Evolutionary conservation across 2,888 invertebrate species (phyloP).

Genomic region (Tetropium fuscum): DNA sequence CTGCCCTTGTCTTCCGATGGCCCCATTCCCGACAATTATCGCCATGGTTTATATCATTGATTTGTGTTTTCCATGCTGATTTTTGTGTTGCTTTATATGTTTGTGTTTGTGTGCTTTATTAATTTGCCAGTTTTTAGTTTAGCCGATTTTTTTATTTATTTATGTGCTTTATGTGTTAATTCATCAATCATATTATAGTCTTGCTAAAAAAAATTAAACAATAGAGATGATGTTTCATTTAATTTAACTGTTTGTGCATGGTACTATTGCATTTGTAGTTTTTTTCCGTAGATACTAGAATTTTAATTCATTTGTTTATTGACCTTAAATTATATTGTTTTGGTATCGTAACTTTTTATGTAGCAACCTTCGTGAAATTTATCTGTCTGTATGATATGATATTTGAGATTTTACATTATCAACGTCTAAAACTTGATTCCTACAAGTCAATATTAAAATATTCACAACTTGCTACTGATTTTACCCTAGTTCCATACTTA

Average conservation of each 20-base stretch:
- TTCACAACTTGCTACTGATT: too few relatives aligned
- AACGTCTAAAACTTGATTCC: too few relatives aligned
- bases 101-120: constrained; percentile 50
- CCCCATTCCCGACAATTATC: constrained; percentile 44
- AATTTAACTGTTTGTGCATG: constrained; percentile 37
- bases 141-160: constrained; percentile 36
- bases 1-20: constrained; percentile 37
- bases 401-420: too few relatives aligned
- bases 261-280: constrained; percentile 33
- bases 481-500: too few relatives aligned
- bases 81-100: constrained; percentile 51
- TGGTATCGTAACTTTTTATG: too few relatives aligned
- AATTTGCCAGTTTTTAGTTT: constrained; percentile 36
- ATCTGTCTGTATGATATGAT: too few relatives aligned
- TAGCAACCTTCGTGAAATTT: too few relatives aligned
- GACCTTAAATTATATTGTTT: too few relatives aligned
- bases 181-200: constrained; percentile 36
- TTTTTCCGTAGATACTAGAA: neutral
- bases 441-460: too few relatives aligned
- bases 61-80: constrained; percentile 51
- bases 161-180: constrained; percentile 43
- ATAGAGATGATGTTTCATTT: constrained; percentile 25
- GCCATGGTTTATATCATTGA: constrained; percentile 51
- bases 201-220: constrained; percentile 36
- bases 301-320: too few relatives aligned